Base-by-base conservation (phyloP, 2,888 invertebrate species). In the Orthosia incerta region DNA sequence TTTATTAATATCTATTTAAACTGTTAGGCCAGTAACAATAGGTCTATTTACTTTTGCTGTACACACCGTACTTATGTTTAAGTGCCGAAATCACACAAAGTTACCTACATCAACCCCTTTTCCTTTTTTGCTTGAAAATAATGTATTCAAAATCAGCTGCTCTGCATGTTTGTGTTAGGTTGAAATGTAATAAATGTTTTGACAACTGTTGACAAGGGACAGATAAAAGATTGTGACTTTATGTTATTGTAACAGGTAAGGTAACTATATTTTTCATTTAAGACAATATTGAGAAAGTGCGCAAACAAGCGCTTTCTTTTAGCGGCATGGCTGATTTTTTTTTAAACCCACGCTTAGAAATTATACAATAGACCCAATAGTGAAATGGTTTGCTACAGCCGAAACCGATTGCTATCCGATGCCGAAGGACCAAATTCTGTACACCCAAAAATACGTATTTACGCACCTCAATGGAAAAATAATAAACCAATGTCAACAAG, bases 131-230 rank as follows among this genome's bases (percentile, higher is more conserved):
- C 3, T 48, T 23, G 13, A 3, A 15, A 62, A n/a, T 45, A 39
- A 51, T 39, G 12, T 53, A 75, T 76, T 63, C 53, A 59, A 76
- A 66, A 59, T 66, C 51, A 67, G 63, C 50, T 80, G 23, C 16
- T 62, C 13, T 56, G 13, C 11, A 7, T 67, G n/a, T 63, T 18
- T 64, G 13, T 23, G 18, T 60, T 31, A 11, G 13, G 46, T 51
- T 48, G 13, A 56, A 55, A 62, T 71, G 13, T 51, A 50, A 20
- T 13, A 62, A 46, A 55, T 70, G 31, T 81, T 79, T 20, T 81
- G 82, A 81, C 79, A 76, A 46, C 61, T 31, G 51, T 48, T 66
- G 65, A 69, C 81, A 62, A 57, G 31, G 50, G 57, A 76, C 23
- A 1, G 18, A 60, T 20, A 60, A 50, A 73, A 46, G 48, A 12